Conservation (phyloP, 2,797 vertebrate genomes). For the Eidolon dupreanum region DNA sequence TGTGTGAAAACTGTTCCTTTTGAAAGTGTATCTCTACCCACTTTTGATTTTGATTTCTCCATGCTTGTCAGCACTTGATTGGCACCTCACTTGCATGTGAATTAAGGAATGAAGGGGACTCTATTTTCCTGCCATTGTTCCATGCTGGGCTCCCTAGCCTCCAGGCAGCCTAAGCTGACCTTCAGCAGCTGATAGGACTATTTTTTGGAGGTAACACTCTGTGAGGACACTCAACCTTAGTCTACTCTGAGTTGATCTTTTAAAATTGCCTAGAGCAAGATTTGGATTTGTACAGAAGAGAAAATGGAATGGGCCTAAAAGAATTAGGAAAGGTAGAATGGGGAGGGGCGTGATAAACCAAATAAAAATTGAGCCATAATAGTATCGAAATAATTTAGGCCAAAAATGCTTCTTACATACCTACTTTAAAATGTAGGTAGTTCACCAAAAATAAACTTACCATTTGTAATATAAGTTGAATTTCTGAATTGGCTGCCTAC, state of each 20-base stretch:
- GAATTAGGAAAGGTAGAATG: not conserved
- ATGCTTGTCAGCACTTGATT: conserved; percentile 83
- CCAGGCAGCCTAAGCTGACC: conserved; percentile 74
- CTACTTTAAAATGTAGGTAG: conserved; percentile 27
- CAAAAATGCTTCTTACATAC: conserved; percentile 4
- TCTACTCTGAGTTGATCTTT: conserved; percentile 48
- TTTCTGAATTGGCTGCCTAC: not conserved
- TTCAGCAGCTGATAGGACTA: conserved; percentile 72
- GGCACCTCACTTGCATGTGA: conserved; percentile 83
- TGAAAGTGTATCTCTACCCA: conserved; percentile 72
- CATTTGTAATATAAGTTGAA: conserved; percentile 13
- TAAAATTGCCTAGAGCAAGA: conserved; percentile 21
- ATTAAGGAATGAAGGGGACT: conserved; percentile 78
- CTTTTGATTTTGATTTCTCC: conserved; percentile 79
- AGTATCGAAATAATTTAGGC: not conserved
- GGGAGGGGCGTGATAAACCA: not conserved
- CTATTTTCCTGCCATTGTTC: conserved; percentile 76
- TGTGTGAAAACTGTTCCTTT: conserved; percentile 77
- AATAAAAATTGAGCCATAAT: not conserved
- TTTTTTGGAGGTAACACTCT: conserved; percentile 57
- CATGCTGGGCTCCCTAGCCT: conserved; percentile 70
- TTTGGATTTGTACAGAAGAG: conserved; percentile 55
- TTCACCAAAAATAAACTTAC: conserved; percentile 40
- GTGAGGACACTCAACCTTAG: conserved; percentile 52
- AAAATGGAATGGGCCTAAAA: conserved; percentile 51